Base-by-base conservation (phyloP, 2,888 invertebrate genomes). In the Acleris sparsana region DNA sequence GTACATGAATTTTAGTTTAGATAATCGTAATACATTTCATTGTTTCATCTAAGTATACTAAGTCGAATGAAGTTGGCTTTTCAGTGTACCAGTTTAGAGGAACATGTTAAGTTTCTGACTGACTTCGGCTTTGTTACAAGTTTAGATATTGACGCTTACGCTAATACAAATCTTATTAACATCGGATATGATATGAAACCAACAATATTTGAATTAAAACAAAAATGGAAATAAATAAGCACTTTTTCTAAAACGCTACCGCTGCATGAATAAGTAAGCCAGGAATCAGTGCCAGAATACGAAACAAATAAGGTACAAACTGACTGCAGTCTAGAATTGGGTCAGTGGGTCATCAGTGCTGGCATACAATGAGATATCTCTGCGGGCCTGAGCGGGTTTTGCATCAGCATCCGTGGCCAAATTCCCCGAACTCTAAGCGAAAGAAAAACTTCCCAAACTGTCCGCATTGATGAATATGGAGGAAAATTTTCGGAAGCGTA, bases 311-410 rank as follows among this genome's bases (percentile, higher is more conserved):
- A 83, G 85, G 84, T 83, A 84, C 72, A 82, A 80, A 82, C 78
- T 82, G 80, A 82, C 85, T 89, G 89, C 91, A 91, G 84, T 85
- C 83, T 83, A 85, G 79, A 92, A 84, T 73, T 85, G 75, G 92
- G 92, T 89, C 83, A 92, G 79, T 88, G 76, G 91, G 92, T 85
- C 90, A 87, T 85, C 84, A 84, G 82, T 80, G 79, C 83, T 84
- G 87, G 85, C 89, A 87, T 85, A 89, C 87, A 88, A 86, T 87
- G 89, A 87, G 86, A 86, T 88, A 89, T 87, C 84, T 84, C 84
- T 88, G 87, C 88, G 84, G 87, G 76, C 75, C 13, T 78, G 78
- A 78, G 77, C 79, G 82, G 78, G 76, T 80, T 80, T 85, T 82
- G 82, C 80, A 87, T 84, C 84, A 80, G 75, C 74, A 73, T 78